phyloP scores from a whole-genome alignment of 1,140 invertebrate species.

The Zaprionus tsacasi region DNA sequence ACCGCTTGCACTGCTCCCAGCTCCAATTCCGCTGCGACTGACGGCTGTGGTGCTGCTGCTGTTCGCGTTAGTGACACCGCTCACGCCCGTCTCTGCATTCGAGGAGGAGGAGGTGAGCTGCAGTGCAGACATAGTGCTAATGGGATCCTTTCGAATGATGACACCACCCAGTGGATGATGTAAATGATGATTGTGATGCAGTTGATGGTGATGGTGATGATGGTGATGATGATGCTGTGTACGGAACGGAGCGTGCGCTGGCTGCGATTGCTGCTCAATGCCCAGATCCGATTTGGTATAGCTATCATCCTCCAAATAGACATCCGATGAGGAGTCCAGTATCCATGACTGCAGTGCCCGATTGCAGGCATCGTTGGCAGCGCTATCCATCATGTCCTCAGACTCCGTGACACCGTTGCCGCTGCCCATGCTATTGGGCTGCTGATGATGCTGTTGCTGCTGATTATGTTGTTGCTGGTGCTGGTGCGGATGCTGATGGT shows the following conservation, averaged over 20 bases:
- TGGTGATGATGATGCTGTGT: conserved; percentile 54
- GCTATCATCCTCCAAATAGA: conserved; percentile 80
- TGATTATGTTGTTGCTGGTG: conserved; percentile 28
- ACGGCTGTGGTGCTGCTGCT: conserved; percentile 8
- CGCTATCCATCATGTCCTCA: conserved; percentile 59
- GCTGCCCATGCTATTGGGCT: conserved; percentile 22
- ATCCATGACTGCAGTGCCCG: conserved; percentile 74
- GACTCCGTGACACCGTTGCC: conserved; percentile 48
- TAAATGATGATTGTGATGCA: conserved; percentile 45
- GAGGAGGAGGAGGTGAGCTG: conserved; percentile 75
- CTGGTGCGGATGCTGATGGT: conserved; percentile 49
- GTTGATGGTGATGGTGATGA: conserved; percentile 59
- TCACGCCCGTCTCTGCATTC: not conserved
- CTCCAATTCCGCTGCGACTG: not conserved
- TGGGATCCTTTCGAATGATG: conserved; percentile 86
- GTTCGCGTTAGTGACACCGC: not conserved
- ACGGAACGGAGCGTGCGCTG: conserved; percentile 16
- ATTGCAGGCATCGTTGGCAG: conserved; percentile 48
- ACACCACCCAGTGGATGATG: conserved; percentile 49
- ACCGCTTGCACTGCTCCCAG: conserved; percentile 27
- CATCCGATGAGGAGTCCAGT: conserved; percentile 81
- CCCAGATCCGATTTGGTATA: conserved; percentile 83
- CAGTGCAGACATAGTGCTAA: conserved; percentile 87
- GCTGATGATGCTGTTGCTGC: conserved; percentile 60
- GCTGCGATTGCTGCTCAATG: conserved; percentile 72